A percentile compares a stretch with the other conserved stretches of the same genome.
These are phyloP conservation scores for Eurosta solidaginis DNA, from an alignment of 1,140 invertebrate species.

Conservation along the genomic window DNA sequence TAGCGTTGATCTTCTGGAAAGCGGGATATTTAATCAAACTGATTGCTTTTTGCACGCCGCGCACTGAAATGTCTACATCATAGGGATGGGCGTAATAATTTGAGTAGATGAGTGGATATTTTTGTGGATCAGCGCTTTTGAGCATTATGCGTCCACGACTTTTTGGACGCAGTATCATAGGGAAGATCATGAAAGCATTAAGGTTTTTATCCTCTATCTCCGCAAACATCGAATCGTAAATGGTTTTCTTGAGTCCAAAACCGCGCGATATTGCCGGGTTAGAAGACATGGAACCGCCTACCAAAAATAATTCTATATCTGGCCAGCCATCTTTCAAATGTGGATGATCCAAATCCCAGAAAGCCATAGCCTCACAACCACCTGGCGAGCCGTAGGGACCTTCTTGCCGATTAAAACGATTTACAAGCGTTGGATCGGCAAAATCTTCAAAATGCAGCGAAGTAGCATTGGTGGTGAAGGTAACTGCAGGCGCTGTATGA, in stretches of 20 bases:
- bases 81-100: conserved; percentile 72
- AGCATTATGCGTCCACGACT: conserved; percentile 74
- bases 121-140: conserved; percentile 70
- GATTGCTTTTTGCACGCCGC: conserved; percentile 67
- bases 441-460: conserved; percentile 55
- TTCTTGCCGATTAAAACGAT: conserved; percentile 58
- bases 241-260: conserved; percentile 65
- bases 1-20: conserved; percentile 66
- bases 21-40: conserved; percentile 66
- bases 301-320: conserved; percentile 75
- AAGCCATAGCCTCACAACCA: conserved; percentile 79
- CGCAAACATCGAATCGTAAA: conserved; percentile 63
- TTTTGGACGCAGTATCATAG: conserved; percentile 74
- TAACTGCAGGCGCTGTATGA: conserved; percentile 73
- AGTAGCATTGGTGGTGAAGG: conserved; percentile 68
- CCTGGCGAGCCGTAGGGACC: conserved; percentile 79
- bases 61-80: conserved; percentile 68
- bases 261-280: conserved; percentile 63
- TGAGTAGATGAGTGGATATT: conserved; percentile 80
- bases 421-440: conserved; percentile 47
- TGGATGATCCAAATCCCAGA: conserved; percentile 73
- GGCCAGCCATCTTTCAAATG: conserved; percentile 69
- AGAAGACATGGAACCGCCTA: conserved; percentile 63
- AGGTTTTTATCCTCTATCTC: conserved; percentile 59
- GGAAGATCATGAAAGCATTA: conserved; percentile 69